Conservation (phyloP, 1,140 invertebrate species). For the Panagrolaimus sp. region DNA sequence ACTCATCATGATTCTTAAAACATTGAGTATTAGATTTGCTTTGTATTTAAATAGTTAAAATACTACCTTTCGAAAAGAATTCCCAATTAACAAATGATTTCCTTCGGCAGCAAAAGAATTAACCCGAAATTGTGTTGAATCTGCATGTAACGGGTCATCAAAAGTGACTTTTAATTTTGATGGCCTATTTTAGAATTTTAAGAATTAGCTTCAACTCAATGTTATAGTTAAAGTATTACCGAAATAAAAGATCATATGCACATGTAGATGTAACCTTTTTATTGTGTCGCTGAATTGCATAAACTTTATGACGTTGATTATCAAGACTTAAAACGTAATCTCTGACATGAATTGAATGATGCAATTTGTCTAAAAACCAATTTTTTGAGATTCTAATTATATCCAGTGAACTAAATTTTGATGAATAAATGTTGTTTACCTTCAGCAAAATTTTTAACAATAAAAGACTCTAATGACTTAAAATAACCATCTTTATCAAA, state of each 20-base stretch:
- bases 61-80: slow-evolving; percentile 20
- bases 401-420: background rate
- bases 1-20: slow-evolving; percentile 25
- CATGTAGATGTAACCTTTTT: slow-evolving; percentile 24
- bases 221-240: background rate
- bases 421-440: slow-evolving; percentile 9
- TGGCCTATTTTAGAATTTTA: slow-evolving; percentile 22
- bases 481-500: slow-evolving; percentile 31
- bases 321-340: slow-evolving; percentile 26
- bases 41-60: background rate
- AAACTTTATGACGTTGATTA: slow-evolving; percentile 22
- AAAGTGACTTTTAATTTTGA: slow-evolving; percentile 20
- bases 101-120: slow-evolving; percentile 24
- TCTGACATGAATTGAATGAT: slow-evolving; percentile 17
- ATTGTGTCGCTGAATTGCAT: slow-evolving; percentile 22
- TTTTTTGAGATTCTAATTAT: slow-evolving; percentile 15
- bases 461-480: slow-evolving; percentile 35
- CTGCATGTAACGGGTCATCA: background rate
- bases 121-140: slow-evolving; percentile 10
- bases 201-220: background rate
- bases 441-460: slow-evolving; percentile 40
- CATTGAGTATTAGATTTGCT: background rate
- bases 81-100: slow-evolving; percentile 14
- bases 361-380: background rate
- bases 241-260: slow-evolving; percentile 31